These are phyloP conservation scores for Lamellibrachia columna DNA, from an alignment of 2,888 invertebrate genomes.

Conservation along the genomic window DNA sequence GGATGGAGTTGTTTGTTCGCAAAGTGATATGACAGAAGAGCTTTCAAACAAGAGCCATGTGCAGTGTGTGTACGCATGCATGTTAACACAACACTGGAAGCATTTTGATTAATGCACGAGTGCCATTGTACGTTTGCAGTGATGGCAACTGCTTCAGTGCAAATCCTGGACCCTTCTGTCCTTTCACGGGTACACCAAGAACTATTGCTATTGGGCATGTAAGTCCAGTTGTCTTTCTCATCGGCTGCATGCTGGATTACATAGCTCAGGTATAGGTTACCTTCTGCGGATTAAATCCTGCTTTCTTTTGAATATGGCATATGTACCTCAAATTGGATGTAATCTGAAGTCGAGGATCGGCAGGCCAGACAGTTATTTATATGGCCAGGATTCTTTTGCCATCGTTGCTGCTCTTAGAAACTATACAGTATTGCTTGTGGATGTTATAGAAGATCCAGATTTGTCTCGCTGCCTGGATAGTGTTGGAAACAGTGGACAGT, in stretches of 20 bases:
- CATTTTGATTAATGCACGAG: neutral
- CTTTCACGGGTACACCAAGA: neutral
- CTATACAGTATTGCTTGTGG: constrained; percentile 10
- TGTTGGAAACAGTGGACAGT: constrained; percentile 6
- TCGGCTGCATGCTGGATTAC: neutral
- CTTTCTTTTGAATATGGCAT: neutral
- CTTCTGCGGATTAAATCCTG: neutral
- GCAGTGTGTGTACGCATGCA: neutral
- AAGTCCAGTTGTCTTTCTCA: constrained; percentile 6
- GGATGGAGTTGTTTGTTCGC: constrained; percentile 12
- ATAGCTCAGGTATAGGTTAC: neutral
- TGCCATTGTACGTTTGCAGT: neutral
- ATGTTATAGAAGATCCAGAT: neutral
- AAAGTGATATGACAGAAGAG: constrained; percentile 5
- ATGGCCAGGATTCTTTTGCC: neutral
- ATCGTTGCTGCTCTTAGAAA: neutral
- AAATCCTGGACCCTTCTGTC: neutral
- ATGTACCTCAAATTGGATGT: neutral
- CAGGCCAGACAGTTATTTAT: neutral
- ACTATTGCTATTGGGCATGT: neutral
- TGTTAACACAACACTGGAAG: neutral
- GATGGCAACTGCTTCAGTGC: neutral
- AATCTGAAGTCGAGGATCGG: neutral
- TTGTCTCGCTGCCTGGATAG: neutral
- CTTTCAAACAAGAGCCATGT: neutral